These are phyloP conservation scores for Mus caroli DNA, from an alignment of 2,797 vertebrate species.

Conservation along the genomic window DNA sequence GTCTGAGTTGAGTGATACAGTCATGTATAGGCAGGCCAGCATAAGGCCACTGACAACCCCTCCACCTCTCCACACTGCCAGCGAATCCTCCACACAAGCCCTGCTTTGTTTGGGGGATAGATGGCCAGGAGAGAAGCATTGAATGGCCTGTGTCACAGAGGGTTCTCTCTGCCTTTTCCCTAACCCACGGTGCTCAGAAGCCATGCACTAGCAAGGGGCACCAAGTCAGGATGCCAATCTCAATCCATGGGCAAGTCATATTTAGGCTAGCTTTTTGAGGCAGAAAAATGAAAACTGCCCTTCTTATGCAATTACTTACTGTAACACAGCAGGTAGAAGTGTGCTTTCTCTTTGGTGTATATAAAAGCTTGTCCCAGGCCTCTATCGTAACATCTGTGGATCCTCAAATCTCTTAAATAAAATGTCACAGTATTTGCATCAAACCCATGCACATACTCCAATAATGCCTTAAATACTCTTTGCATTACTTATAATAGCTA, in stretches of 20 bases:
- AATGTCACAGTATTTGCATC: neutral
- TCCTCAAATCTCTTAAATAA: neutral
- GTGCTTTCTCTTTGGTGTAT: neutral
- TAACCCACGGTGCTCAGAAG: neutral
- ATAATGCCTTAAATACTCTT: neutral
- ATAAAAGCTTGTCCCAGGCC: no score
- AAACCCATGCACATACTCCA: neutral
- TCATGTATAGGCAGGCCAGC: neutral
- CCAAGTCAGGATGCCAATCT: neutral
- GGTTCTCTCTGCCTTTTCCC: neutral
- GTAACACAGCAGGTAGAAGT: neutral
- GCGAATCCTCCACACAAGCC: neutral
- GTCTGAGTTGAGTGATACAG: neutral
- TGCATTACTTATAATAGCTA: neutral
- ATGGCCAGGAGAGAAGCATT: constrained; percentile 6
- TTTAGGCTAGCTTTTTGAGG: constrained; percentile 2
- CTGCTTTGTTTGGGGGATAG: neutral
- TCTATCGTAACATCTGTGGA: neutral
- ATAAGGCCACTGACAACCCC: neutral
- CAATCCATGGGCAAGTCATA: neutral
- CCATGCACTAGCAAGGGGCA: neutral
- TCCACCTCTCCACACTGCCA: neutral
- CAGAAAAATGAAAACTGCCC: neutral
- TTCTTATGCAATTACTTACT: neutral
- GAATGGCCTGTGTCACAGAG: neutral